Evolutionary conservation across 2,888 invertebrate genomes (phyloP), one percentile per base, ranked within the genome.

Genomic region (Torymus texanus): DNA sequence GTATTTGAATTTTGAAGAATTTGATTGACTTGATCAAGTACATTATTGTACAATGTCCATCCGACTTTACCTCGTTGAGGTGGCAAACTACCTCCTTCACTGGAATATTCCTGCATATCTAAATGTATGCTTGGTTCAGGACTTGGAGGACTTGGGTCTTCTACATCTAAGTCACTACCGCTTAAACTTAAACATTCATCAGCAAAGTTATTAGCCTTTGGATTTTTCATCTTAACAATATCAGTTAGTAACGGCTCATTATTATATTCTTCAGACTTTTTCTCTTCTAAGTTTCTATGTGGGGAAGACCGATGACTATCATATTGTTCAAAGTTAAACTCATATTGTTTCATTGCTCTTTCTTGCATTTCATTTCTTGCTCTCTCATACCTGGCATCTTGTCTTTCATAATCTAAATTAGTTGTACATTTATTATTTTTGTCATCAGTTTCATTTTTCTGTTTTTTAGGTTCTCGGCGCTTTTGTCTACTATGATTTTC

Each of bases 21-120:
- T 83, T 92, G 91, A 86, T 92, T 92, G 0, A 93, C 92, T 86
- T 92, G 92, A 1, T 91, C 91, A 92, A 95, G 92, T 79, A 95
- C 93, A 91, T 94, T 94, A 85, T 94, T 93, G 85, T 94, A 95
- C 87, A 95, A 93, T 3, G 94, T 94, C 92, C 93, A 94, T 82
- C 94, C 94, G 84, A 93, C 91, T 88, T 93, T 93, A 41, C 92
- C 91, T 85, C 85, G 86, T 51, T 89, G 88, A 1, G 90, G 88
- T 66, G 92, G 92, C 83, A 92, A 92, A 72, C 93, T 93, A 11
- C 88, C 86, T 8, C 87, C 87, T 56, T 88, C 89, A 63, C 87
- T 89, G 2, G 86, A 86, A 82, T 89, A 90, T 75, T 92, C 92
- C 74, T 91, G 90, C 91, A 92, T 91, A 80, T 92, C 91, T 55